A percentile compares a stretch with the other conserved stretches of the same genome.
Conservation (phyloP, 2,888 invertebrate genomes). For the Caenorhabditis uteleia region DNA sequence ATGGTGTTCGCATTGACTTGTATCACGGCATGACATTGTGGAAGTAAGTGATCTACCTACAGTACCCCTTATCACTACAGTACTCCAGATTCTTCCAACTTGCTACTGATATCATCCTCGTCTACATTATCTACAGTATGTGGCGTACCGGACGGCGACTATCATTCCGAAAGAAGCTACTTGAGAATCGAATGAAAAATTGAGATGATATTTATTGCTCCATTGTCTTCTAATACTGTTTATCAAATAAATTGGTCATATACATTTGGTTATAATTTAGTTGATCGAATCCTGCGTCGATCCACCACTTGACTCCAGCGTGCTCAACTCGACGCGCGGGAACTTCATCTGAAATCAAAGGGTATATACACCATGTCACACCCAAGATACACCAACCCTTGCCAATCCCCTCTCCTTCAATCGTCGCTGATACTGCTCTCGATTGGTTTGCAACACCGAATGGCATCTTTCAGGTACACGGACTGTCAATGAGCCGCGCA, state of each 20-base stretch:
- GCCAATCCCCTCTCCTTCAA: conserved; percentile 48
- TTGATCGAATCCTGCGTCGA: conserved; percentile 39
- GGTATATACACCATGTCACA: not conserved
- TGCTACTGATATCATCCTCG: too few relatives aligned
- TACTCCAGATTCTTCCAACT: too few relatives aligned
- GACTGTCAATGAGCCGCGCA: conserved; percentile 45
- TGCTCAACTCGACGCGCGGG: conserved; percentile 47
- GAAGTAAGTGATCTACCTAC: too few relatives aligned
- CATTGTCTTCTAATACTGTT: too few relatives aligned
- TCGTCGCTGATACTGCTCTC: conserved; percentile 52
- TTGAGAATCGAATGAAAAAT: too few relatives aligned
- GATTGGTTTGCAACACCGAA: conserved; percentile 51
- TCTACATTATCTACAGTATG: too few relatives aligned
- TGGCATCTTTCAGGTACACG: conserved; percentile 51
- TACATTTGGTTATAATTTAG: too few relatives aligned
- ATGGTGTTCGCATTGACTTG: conserved; percentile 47
- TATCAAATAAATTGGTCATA: too few relatives aligned
- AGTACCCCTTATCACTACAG: too few relatives aligned
- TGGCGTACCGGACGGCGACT: too few relatives aligned
- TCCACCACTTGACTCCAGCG: conserved; percentile 39
- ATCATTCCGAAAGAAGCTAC: too few relatives aligned
- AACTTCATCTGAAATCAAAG: conserved; percentile 40
- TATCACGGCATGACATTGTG: conserved; percentile 45
- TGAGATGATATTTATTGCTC: too few relatives aligned
- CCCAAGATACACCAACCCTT: conserved; percentile 6